phyloP scores from a whole-genome alignment of 2,888 invertebrate genomes.

The Tipula helvola region DNA sequence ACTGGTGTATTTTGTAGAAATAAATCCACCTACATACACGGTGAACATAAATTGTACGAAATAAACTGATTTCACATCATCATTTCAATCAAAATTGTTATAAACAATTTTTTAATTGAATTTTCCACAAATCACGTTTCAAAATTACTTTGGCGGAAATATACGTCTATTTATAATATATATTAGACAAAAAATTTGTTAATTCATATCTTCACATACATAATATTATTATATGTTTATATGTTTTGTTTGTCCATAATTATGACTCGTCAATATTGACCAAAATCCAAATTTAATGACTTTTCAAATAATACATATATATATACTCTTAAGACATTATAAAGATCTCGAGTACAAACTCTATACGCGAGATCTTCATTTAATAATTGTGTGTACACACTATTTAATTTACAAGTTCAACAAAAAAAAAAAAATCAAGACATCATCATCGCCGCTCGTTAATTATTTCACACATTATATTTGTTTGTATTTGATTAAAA shows the following conservation, averaged over 20 bases:
- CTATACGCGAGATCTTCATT: neutral
- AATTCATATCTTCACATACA: neutral
- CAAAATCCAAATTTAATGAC: neutral
- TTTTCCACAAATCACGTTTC: neutral
- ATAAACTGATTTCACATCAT: neutral
- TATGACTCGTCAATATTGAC: neutral
- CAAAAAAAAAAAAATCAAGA: neutral
- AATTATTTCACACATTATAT: neutral
- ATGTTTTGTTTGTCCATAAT: neutral
- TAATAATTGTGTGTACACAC: neutral
- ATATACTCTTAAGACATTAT: neutral
- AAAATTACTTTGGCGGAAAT: neutral
- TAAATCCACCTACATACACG: neutral
- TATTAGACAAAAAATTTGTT: neutral
- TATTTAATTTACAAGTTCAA: neutral
- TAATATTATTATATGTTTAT: neutral
- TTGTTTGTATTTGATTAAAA: neutral
- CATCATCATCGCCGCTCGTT: neutral
- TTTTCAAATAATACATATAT: neutral
- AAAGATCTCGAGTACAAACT: neutral
- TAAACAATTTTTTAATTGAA: neutral
- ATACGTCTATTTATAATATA: neutral
- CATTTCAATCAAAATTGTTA: neutral
- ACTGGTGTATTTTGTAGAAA: neutral
- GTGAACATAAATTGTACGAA: neutral